Base-by-base conservation (phyloP, 1,140 invertebrate genomes). In the Olivierus martensii region DNA sequence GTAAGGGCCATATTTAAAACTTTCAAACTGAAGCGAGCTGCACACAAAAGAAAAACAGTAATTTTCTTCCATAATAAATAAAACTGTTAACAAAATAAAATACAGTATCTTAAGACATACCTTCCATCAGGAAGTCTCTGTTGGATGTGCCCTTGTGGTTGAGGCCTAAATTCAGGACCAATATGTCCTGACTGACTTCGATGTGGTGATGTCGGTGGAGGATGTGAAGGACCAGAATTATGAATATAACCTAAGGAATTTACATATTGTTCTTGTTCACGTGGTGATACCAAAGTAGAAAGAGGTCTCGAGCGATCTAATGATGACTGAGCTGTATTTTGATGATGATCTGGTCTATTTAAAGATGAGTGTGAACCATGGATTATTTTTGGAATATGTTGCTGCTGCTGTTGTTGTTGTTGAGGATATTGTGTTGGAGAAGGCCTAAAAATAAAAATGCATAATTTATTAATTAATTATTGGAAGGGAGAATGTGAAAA, bases 211-310 rank as follows among this genome's bases (percentile, higher is more conserved):
- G 35, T 39, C 41, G 45, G 49, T 7, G 55, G 55, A 14, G 55
- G 51, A 37, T 15, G 14, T 5, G 50, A 51, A 19, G 50, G 50
- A 3, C 49, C 54, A 41, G 48, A 46, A 43, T 52, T 52, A 44
- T 56, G 54, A 15, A 18, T 36, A 46, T 56, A 56, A 12, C 51
- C 51, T 38, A 56, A 49, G 3, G 56, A 50, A 18, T 52, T 55
- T 0, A 46, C 47, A 53, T 56, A 59, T 11, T 63, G 61, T 19
- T 62, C 58, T 35, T 59, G 51, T 43, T 66, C 63, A 39, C 62
- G 53, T 15, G 60, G 71, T 2, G 73, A 66, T 19, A 78, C 65
- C 46, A 77, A 73, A 0, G 77, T 76, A 0, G 77, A 79, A 7
- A 74, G 69, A 1, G 77, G 77, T n/a, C 76, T 65, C 7, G 75